Conservation (phyloP, 2,113 vertebrate species). For the Nibea coibor region DNA sequence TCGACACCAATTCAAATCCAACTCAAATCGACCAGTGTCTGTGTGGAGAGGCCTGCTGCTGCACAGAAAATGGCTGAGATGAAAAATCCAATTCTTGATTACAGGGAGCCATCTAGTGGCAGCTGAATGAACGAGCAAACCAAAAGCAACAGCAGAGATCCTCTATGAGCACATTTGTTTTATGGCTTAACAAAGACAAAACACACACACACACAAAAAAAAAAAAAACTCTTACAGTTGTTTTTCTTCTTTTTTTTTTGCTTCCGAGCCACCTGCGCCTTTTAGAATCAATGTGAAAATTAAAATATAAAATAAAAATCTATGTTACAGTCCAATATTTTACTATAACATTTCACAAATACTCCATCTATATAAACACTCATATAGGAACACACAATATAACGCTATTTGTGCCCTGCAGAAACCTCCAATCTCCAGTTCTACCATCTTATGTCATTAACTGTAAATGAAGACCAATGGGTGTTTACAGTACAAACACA, state of each 20-base stretch:
- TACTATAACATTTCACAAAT: slow-evolving; percentile 91
- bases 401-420: slow-evolving; percentile 69
- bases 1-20: slow-evolving; percentile 71
- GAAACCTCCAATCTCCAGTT: slow-evolving; percentile 68
- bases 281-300: slow-evolving; percentile 59
- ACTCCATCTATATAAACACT: slow-evolving; percentile 88
- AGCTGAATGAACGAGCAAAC: slow-evolving; percentile 34
- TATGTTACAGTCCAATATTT: slow-evolving; percentile 86
- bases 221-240: slow-evolving; percentile 19
- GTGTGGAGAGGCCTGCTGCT: slow-evolving; percentile 51
- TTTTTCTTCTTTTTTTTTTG: slow-evolving; percentile 21
- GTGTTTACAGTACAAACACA: slow-evolving; percentile 9
- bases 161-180: slow-evolving; percentile 32
- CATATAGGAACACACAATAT: slow-evolving; percentile 86
- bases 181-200: slow-evolving; percentile 69
- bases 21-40: slow-evolving; percentile 59
- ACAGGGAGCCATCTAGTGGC: slow-evolving; percentile 74
- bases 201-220: slow-evolving; percentile 23
- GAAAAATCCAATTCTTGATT: slow-evolving; percentile 50
- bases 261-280: slow-evolving; percentile 47
- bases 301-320: slow-evolving; percentile 71
- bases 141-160: slow-evolving; percentile 32
- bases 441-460: slow-evolving; percentile 73
- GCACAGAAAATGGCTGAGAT: slow-evolving; percentile 65
- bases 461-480: not conserved